Percentiles rank a stretch among this genome's conserved stretches.
Conservation (phyloP, 1,140 invertebrate species). For the Drosophila lini region DNA sequence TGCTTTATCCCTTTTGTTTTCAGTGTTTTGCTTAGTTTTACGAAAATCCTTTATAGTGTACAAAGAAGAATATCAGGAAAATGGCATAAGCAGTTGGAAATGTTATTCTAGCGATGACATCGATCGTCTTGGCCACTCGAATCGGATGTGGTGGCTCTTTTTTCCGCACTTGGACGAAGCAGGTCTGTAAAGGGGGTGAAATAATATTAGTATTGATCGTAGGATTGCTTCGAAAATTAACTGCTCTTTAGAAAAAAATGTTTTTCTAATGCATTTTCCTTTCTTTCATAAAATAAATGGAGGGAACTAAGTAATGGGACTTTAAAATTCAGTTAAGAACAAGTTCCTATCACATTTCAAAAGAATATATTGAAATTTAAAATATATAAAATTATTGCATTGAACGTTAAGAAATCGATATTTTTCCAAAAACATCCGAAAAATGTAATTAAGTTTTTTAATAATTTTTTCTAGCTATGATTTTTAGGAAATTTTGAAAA, state of each 20-base stretch:
- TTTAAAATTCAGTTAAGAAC: too few relatives aligned
- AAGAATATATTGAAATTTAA: too few relatives aligned
- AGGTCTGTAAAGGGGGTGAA: conserved; percentile 85
- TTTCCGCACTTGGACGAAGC: conserved; percentile 92
- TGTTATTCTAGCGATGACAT: conserved; percentile 95
- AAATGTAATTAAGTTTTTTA: too few relatives aligned
- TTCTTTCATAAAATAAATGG: too few relatives aligned
- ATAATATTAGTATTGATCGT: background rate
- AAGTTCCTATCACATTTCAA: too few relatives aligned
- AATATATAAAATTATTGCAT: too few relatives aligned
- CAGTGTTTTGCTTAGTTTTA: conserved; percentile 83
- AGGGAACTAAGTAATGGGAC: too few relatives aligned
- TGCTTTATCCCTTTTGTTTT: conserved; percentile 18
- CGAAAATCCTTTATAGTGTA: conserved; percentile 92
- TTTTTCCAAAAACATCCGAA: too few relatives aligned
- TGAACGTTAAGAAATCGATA: too few relatives aligned
- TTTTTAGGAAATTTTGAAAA: too few relatives aligned
- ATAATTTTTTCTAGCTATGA: too few relatives aligned
- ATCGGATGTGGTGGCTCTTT: conserved; percentile 96
- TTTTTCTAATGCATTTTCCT: background rate
- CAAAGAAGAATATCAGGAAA: conserved; percentile 97
- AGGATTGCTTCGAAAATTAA: background rate
- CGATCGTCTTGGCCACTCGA: conserved; percentile 96
- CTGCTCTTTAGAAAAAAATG: background rate
- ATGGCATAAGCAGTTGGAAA: conserved; percentile 96